Percentiles rank a stretch among this genome's conserved stretches.
Evolutionary conservation across 2,888 invertebrate genomes (phyloP).

Genomic region (Hipparchia semele): DNA sequence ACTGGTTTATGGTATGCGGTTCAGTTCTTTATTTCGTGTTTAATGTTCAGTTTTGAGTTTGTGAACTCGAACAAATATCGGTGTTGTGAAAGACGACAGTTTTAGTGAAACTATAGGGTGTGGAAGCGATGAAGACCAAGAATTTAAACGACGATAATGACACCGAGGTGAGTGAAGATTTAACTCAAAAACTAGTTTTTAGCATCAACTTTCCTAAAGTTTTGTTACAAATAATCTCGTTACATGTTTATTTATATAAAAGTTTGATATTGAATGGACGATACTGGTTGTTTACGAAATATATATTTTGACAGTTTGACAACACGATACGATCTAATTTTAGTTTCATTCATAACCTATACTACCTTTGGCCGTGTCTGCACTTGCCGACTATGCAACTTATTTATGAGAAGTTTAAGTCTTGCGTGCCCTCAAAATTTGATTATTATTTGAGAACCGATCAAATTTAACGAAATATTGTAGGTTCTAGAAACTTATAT

Average conservation of each 20-base stretch:
- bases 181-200: conserved; percentile 25
- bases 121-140: conserved; percentile 84
- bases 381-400: not conserved
- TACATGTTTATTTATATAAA: not conserved
- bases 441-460: too few species aligned
- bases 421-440: too few species aligned
- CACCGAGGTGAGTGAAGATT: conserved; percentile 75
- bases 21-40: conserved; percentile 68
- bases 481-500: too few species aligned
- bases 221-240: not conserved
- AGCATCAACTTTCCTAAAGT: conserved; percentile 2
- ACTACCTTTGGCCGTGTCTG: not conserved
- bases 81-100: conserved; percentile 64
- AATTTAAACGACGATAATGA: conserved; percentile 81
- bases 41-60: conserved; percentile 39
- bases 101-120: conserved; percentile 65
- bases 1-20: conserved; percentile 64
- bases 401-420: too few species aligned
- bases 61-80: conserved; percentile 58
- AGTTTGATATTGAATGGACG: not conserved
- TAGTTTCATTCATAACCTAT: not conserved
- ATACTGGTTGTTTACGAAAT: not conserved
- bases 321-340: conserved; percentile 1
- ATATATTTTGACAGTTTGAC: conserved; percentile 17
- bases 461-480: too few species aligned